These are phyloP conservation scores for Vanessa atalanta DNA, from an alignment of 1,140 invertebrate genomes.

Conservation along the genomic window DNA sequence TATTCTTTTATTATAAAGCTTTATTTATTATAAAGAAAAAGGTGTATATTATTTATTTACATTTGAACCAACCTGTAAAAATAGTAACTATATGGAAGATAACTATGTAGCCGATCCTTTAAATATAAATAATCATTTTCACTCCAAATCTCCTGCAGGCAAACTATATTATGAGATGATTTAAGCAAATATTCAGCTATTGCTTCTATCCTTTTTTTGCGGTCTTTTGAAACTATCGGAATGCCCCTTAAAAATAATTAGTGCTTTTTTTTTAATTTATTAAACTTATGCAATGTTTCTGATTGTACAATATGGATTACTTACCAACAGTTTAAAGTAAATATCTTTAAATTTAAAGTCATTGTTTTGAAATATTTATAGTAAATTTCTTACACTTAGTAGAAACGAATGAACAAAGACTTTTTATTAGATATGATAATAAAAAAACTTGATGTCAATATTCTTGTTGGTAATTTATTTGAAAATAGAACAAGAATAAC, in stretches of 20 bases:
- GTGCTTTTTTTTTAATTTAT: not conserved
- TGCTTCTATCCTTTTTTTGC: conserved; percentile 87
- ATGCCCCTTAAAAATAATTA: conserved; percentile 87
- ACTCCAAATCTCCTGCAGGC: conserved; percentile 96
- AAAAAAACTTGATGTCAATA: too few relatives aligned
- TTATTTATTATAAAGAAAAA: not conserved
- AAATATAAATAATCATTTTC: conserved; percentile 88
- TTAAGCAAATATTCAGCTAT: conserved; percentile 87
- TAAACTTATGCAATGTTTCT: not conserved
- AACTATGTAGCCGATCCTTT: conserved; percentile 81
- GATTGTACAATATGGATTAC: conserved; percentile 15
- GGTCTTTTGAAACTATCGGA: conserved; percentile 88
- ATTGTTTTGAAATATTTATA: conserved; percentile 19
- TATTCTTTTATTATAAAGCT: too few relatives aligned
- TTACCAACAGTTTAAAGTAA: conserved; percentile 76
- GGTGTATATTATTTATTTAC: not conserved
- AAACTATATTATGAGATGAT: conserved; percentile 92
- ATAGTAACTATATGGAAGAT: conserved; percentile 93
- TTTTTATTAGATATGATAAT: too few relatives aligned
- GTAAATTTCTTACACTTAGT: not conserved
- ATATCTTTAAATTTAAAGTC: conserved; percentile 61
- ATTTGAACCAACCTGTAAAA: conserved; percentile 89
- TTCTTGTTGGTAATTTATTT: too few relatives aligned
- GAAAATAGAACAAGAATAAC: too few relatives aligned
- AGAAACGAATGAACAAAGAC: not conserved